phyloP scores from a whole-genome alignment of 2,888 invertebrate species.

The Hololepta plana region DNA sequence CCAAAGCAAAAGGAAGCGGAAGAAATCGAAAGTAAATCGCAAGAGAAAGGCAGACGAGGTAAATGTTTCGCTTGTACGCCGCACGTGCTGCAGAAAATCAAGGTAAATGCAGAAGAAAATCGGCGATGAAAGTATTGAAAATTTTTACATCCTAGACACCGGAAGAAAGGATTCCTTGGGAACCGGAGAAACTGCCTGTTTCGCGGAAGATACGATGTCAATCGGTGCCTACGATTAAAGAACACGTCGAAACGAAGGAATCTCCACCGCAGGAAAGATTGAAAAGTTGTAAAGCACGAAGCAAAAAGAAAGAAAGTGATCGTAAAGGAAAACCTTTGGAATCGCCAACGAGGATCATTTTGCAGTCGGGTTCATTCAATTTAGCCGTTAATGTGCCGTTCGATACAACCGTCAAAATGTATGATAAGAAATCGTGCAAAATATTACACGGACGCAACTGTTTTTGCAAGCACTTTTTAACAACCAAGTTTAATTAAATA shows the following conservation, averaged over 20 bases:
- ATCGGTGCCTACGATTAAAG: slow-evolving; percentile 14
- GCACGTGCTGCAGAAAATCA: slow-evolving; percentile 6
- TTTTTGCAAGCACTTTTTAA: slow-evolving; percentile 11
- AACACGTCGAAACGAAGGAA: slow-evolving; percentile 2
- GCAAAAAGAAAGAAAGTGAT: slow-evolving; percentile 2
- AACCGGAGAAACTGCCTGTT: slow-evolving; percentile 19
- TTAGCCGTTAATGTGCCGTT: slow-evolving; percentile 25
- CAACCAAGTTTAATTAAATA: slow-evolving; percentile 5
- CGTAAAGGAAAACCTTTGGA: slow-evolving; percentile 7
- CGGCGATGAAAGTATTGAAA: neutral
- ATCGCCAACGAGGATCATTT: slow-evolving; percentile 18
- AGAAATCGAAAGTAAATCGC: slow-evolving; percentile 8
- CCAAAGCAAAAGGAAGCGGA: slow-evolving; percentile 4
- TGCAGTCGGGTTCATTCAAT: slow-evolving; percentile 22
- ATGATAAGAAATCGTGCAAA: slow-evolving; percentile 17
- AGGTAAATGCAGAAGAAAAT: slow-evolving; percentile 2
- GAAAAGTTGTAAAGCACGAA: slow-evolving; percentile 1
- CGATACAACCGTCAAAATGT: slow-evolving; percentile 20
- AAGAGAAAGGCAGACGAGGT: slow-evolving; percentile 14
- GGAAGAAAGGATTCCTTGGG: slow-evolving; percentile 27
- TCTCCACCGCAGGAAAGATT: slow-evolving; percentile 5
- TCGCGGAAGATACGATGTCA: slow-evolving; percentile 14
- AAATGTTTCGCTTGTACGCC: slow-evolving; percentile 20
- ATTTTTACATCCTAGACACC: slow-evolving; percentile 16
- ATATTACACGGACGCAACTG: slow-evolving; percentile 14